Base-by-base conservation (phyloP, 2,888 invertebrate genomes). In the Scrobipalpa atriplicella region DNA sequence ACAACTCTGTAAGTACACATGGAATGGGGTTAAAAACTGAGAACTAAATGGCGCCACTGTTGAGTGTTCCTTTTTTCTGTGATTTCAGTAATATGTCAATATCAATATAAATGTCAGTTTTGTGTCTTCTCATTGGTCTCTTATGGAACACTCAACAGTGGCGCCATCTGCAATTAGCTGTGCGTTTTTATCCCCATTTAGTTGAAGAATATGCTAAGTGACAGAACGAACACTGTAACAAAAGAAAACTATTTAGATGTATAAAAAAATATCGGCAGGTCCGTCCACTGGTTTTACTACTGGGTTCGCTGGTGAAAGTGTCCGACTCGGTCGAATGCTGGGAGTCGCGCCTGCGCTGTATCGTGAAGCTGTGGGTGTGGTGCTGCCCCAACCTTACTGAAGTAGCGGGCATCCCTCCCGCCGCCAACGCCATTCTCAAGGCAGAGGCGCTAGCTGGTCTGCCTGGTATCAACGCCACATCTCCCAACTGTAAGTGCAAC, bases 331-430 rank as follows among this genome's bases (percentile, higher is more conserved):
- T 92, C 0, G 95, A 96, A 3, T 98, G 98, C 82, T 99, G 99
- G 99, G 99, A 99, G 83, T 95, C 96, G 70, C 96, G 99, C 78
- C 91, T 99, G 0, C 95, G 97, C 61, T 96, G 97, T 81, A 96
- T 98, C 69, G 96, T 99, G 90, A 95, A 96, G 73, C 91, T 99
- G 65, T 98, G 99, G 91, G 92, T 93, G 54, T 93, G 93, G 93
- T 93, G 93, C 72, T 93, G 92, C 64, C 93, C 93, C 8, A 89
- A 90, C 75, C 77, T 93, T 64, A 91, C 93, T 0, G 92, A 92
- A 74, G 89, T 90, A 52, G 91, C 92, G 0, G 92, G 92, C 5
- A 85, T 92, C 41, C 80, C 87, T 16, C 89, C 92, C 0, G 92
- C 91, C 0, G 88, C 91, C 10, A 83, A 80, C 65, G 80, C 86